These are phyloP conservation scores for Zelostemma sp. DNA, from an alignment of 1,140 invertebrate genomes.

Conservation along the genomic window DNA sequence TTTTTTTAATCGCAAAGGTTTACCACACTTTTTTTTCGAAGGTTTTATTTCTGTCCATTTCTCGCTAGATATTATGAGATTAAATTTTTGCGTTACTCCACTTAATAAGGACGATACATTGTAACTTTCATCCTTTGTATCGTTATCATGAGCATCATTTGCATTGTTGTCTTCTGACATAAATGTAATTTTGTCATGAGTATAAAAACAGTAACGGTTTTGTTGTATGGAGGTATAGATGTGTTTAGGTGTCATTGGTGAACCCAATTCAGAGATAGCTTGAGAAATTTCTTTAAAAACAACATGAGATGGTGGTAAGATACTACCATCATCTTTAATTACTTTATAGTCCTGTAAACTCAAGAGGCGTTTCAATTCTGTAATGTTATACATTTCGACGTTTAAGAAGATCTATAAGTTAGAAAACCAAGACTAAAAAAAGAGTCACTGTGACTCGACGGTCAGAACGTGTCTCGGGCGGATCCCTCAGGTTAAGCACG, in stretches of 20 bases:
- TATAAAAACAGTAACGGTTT: slow-evolving; percentile 8
- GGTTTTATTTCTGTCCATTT: slow-evolving; percentile 14
- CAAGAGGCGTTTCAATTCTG: slow-evolving; percentile 10
- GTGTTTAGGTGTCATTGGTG: slow-evolving; percentile 14
- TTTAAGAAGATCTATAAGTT: neutral
- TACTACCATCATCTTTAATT: slow-evolving; percentile 4
- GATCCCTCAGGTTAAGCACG: too few relatives aligned
- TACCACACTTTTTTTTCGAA: slow-evolving; percentile 4
- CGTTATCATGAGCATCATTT: neutral
- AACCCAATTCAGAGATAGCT: slow-evolving; percentile 13
- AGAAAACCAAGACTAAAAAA: neutral
- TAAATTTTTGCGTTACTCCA: neutral
- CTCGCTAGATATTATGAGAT: slow-evolving; percentile 9
- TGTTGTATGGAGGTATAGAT: slow-evolving; percentile 18
- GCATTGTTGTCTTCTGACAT: neutral
- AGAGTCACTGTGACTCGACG: too few relatives aligned
- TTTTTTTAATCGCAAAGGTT: slow-evolving; percentile 10
- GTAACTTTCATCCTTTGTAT: neutral
- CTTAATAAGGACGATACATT: neutral
- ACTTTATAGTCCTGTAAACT: slow-evolving; percentile 10
- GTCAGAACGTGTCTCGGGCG: too few relatives aligned
- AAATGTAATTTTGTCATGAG: slow-evolving; percentile 1
- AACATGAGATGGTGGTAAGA: slow-evolving; percentile 9
- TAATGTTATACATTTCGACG: slow-evolving; percentile 16
- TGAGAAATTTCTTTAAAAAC: slow-evolving; percentile 14